Evolutionary conservation across 2,113 vertebrate genomes (phyloP).

Genomic region (Sterrhoptilus dennistouni): DNA sequence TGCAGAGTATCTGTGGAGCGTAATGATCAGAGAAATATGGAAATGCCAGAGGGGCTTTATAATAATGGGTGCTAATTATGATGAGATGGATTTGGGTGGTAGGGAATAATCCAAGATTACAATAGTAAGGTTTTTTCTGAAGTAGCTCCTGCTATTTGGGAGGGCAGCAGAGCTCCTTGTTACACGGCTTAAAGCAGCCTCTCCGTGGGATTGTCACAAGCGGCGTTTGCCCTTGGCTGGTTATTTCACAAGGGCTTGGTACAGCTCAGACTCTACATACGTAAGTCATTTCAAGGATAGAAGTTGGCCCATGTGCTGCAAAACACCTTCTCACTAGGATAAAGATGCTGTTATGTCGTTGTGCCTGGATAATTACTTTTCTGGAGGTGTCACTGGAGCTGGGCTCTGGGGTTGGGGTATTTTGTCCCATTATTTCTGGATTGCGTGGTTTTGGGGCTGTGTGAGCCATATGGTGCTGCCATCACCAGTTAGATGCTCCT

Average conservation of each 20-base stretch:
- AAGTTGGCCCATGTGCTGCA: not conserved
- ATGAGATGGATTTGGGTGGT: conserved; percentile 11
- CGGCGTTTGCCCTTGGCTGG: not conserved
- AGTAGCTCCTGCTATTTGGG: not conserved
- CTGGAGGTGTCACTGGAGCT: not conserved
- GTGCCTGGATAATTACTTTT: not conserved
- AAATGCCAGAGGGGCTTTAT: not conserved
- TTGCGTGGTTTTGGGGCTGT: not conserved
- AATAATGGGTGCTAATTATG: not conserved
- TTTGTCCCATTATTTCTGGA: rapidly evolving
- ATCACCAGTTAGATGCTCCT: not conserved
- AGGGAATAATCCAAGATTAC: conserved; percentile 44
- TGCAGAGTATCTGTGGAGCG: not conserved
- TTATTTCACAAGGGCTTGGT: not conserved
- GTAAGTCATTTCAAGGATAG: not conserved
- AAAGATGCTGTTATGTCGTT: not conserved
- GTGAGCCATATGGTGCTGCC: not conserved
- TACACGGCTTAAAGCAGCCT: not conserved
- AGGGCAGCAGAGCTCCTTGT: conserved; percentile 9
- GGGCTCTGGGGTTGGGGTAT: not conserved
- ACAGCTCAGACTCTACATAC: not conserved
- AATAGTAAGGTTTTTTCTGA: not conserved
- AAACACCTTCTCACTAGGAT: not conserved
- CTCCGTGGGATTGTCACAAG: rapidly evolving
- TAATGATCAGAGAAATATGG: not conserved